Evolutionary conservation across 2,797 vertebrate species (phyloP), one percentile per base, ranked within the genome.

Genomic region (Phoebastria nigripes): DNA sequence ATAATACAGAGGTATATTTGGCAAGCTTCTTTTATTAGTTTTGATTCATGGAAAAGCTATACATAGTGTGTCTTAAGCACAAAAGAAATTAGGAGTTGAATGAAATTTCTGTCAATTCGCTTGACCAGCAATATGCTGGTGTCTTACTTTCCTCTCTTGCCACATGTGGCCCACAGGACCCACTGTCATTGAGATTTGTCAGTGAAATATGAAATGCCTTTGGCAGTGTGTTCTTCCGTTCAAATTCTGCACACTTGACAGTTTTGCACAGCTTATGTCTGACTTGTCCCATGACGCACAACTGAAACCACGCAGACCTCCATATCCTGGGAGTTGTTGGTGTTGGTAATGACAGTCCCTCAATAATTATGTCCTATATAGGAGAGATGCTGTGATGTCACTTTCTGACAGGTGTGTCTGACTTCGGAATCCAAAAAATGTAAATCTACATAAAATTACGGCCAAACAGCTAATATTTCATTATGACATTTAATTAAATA

Each of bases 381-480:
- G 70, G 59, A 89, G 80, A 73, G 85, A 88, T 72, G 62, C 81
- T 46, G 54, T 35, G 31, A 31, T 90, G 73, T 85, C 63, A 52
- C 65, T 91, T 70, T 70, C 58, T 87, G 72, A 91, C 70, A 63
- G 49, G 44, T 62, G 90, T 80, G 52, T 70, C 82, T 31, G 39
- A 55, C 81, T 87, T 62, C 9, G 89, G 78, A 86, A 61, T 84
- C 79, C 56, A 31, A 39, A 93, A 19, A 1, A 3, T 25, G 14
- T 72, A 86, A 84, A 90, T 93, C 76, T 66, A 25, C 42, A 26
- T 79, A 37, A 91, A 80, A 63, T 76, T 28, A 19, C 19, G 42
- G 59, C 76, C 70, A 78, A 87, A 67, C 58, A 95, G 63, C 66
- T 93, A 61, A 28, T 90, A 91, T 59, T 93, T 95, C 90, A 69